Base-by-base conservation (phyloP, 2,888 invertebrate genomes). In the Melanchra persicariae region DNA sequence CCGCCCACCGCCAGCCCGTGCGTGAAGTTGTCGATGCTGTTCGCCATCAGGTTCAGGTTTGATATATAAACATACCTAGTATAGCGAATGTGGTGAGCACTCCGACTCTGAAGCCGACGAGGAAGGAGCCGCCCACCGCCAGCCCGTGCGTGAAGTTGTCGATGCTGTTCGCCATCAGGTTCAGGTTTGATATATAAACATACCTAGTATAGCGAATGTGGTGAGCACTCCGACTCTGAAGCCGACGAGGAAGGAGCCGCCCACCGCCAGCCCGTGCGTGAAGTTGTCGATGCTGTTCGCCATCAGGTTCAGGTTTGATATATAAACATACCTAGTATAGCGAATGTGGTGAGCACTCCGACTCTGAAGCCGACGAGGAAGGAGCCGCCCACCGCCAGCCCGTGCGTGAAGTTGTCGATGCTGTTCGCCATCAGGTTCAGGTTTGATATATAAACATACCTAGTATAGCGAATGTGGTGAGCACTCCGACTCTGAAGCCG, bases 61-160 rank as follows among this genome's bases (percentile, higher is more conserved):
- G n/a, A n/a, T 6, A 30, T 2, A 2, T 2, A 8, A 3, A 77
- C 81, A 74, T 77, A 97, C 97, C 96, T 49, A 97, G 96, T 90
- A 99, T 99, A 60, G 99, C 99, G 90, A 99, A 97, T 0, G 99
- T 99, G 19, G 99, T 99, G 77, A 99, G 96, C 15, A 98, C 91
- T 0, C 99, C 99, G 67, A 99, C 97, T 88, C 99, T 94, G 87
- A 98, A 97, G 9, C 99, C 99, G 34, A 99, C 98, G 62, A 99
- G 96, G 95, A 99, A 99, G 26, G 99, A 99, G 0, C 99, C 99
- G 22, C 99, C 99, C 15, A 99, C 98, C 0, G 99, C 99, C 73
- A 99, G 96, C 0, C 99, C 99, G 93, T 99, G 99, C 0, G 99
- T 99, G 95, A 99, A 99, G 96, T 99, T 99, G 94, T 99, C 99